Conservation (phyloP, 2,797 vertebrate species). For the Chloroceryle amazona region DNA sequence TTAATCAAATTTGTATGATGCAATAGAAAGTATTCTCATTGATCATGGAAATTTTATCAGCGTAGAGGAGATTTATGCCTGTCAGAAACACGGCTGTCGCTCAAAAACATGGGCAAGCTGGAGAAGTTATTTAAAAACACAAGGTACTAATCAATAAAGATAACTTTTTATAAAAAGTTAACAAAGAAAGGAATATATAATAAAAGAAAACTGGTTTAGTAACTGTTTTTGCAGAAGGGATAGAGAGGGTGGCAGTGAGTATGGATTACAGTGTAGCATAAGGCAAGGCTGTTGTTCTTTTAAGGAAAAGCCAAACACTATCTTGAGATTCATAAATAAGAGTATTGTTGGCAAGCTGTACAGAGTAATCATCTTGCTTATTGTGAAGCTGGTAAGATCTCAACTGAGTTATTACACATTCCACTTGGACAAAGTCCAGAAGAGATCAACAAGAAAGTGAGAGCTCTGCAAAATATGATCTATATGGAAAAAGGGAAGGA, state of each 20-base stretch:
- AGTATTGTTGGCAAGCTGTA: neutral
- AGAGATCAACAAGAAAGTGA: neutral
- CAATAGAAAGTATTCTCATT: neutral
- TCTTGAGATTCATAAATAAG: neutral
- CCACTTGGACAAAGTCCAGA: neutral
- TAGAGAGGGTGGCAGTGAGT: neutral
- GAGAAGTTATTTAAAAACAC: neutral
- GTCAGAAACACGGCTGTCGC: neutral
- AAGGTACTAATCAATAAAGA: neutral
- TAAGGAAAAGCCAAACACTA: neutral
- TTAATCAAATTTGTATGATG: neutral
- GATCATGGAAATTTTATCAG: neutral
- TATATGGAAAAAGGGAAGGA: neutral
- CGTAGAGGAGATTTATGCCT: neutral
- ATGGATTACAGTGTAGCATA: neutral
- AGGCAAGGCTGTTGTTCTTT: neutral
- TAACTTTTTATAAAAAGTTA: neutral
- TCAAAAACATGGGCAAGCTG: neutral
- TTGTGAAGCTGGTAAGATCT: neutral
- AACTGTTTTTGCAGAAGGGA: neutral
- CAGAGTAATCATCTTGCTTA: neutral
- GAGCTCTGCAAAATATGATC: neutral
- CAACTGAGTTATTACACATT: neutral
- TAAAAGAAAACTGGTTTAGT: neutral
- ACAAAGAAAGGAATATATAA: neutral